These are phyloP conservation scores for Anarhynchus alexandrinus DNA, from an alignment of 2,113 vertebrate species.

Conservation along the genomic window DNA sequence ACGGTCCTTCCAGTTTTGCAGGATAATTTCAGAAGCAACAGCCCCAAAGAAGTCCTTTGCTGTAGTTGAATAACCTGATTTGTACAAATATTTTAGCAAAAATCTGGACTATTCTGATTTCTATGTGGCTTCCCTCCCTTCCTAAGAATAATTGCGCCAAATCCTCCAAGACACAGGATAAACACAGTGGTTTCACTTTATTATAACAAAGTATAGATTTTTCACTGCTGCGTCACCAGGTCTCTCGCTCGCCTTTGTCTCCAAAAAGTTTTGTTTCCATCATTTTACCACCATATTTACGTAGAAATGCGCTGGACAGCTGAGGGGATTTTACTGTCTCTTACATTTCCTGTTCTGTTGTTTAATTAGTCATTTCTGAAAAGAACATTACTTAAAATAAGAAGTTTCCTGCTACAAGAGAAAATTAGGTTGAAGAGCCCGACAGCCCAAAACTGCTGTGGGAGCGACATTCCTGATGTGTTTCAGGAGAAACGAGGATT, in stretches of 20 bases:
- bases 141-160: not conserved
- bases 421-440: not conserved
- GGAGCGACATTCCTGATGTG: not conserved
- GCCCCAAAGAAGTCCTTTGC: not conserved
- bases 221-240: not conserved
- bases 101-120: conserved; percentile 13
- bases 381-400: not conserved
- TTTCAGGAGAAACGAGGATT: not conserved
- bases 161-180: conserved; percentile 25
- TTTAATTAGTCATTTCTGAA: conserved; percentile 36
- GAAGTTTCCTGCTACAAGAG: not conserved
- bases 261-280: conserved; percentile 5
- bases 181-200: conserved; percentile 35
- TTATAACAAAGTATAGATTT: conserved; percentile 16
- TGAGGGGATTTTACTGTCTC: conserved; percentile 36
- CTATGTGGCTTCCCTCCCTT: not conserved
- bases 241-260: not conserved
- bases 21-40: conserved; percentile 47
- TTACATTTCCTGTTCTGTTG: conserved; percentile 21
- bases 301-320: not conserved
- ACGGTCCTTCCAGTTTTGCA: conserved; percentile 62
- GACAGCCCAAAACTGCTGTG: not conserved
- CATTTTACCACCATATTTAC: conserved; percentile 9
- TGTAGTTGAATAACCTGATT: conserved; percentile 50
- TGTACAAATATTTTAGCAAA: conserved; percentile 50